Evolutionary conservation across 1,140 invertebrate species (phyloP).

Genomic region (Ceratina japonica): DNA sequence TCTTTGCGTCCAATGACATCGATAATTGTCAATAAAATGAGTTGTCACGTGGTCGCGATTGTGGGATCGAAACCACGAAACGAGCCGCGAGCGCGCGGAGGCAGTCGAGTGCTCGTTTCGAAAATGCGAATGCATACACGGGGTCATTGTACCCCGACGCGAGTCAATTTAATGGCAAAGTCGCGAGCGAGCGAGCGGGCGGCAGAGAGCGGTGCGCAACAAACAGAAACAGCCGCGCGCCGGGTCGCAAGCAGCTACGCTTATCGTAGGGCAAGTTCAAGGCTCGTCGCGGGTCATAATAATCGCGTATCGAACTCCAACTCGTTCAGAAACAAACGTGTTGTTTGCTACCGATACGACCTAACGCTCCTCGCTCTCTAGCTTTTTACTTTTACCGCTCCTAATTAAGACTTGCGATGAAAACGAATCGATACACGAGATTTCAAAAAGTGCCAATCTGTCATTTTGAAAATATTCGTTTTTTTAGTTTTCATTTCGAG

Average conservation of each 20-base stretch:
- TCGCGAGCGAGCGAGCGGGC: slow-evolving; percentile 12
- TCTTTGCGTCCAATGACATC: not conserved
- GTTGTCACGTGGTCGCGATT: not conserved
- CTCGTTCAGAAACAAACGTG: slow-evolving; percentile 71
- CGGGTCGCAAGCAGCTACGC: slow-evolving; percentile 56
- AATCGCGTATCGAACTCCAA: slow-evolving; percentile 74
- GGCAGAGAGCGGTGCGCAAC: slow-evolving; percentile 18
- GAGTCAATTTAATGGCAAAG: slow-evolving; percentile 52
- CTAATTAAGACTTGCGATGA: slow-evolving; percentile 27
- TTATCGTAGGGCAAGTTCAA: slow-evolving; percentile 80
- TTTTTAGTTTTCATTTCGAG: too few species aligned
- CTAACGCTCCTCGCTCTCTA: slow-evolving; percentile 6
- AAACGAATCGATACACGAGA: slow-evolving; percentile 11
- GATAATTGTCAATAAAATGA: not conserved
- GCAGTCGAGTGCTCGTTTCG: slow-evolving; percentile 21
- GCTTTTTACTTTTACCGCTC: not conserved
- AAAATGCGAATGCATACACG: slow-evolving; percentile 23
- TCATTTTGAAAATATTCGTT: not conserved
- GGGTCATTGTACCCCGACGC: slow-evolving; percentile 45
- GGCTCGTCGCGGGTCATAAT: slow-evolving; percentile 77
- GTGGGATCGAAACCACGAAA: not conserved
- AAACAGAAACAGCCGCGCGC: slow-evolving; percentile 38
- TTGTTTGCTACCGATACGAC: slow-evolving; percentile 64
- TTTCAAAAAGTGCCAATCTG: too few species aligned
- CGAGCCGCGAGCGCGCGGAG: not conserved